Evolutionary conservation across 2,888 invertebrate species (phyloP).

Genomic region (Theodoxus fluviatilis): DNA sequence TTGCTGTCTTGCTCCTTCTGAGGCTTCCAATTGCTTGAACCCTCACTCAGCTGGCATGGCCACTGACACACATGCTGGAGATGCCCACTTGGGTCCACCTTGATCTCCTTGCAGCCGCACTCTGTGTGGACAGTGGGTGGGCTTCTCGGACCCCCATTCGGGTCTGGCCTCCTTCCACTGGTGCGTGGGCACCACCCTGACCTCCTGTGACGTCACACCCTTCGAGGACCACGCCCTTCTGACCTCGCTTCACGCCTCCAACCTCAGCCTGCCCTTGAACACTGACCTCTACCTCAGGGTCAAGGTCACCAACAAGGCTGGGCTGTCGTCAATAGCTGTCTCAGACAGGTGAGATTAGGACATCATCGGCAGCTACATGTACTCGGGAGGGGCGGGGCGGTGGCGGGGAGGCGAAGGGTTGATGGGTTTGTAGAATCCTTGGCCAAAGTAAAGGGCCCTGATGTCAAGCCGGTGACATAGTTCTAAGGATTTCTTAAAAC

Average conservation of each 20-base stretch:
- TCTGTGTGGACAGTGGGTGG: conserved; percentile 32
- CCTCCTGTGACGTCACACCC: conserved; percentile 14
- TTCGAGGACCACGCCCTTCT: neutral
- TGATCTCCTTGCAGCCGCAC: neutral
- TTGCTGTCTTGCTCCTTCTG: too few relatives aligned
- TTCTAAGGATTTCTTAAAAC: too few relatives aligned
- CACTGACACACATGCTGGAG: too few relatives aligned
- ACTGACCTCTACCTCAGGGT: conserved; percentile 24
- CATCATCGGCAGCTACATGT: neutral
- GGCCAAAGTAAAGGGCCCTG: too few relatives aligned
- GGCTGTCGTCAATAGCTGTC: conserved; percentile 1
- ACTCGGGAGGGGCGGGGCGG: too few relatives aligned
- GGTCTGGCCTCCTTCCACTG: conserved; percentile 30
- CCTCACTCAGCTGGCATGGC: too few relatives aligned
- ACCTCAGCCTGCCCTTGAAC: conserved; percentile 6
- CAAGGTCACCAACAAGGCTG: conserved; percentile 15
- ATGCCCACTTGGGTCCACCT: too few relatives aligned
- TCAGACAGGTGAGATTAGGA: conserved; percentile 10
- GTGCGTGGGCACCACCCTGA: conserved; percentile 6
- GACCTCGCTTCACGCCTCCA: neutral
- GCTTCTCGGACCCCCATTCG: conserved; percentile 37
- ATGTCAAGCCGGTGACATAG: too few relatives aligned
- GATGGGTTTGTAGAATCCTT: too few relatives aligned
- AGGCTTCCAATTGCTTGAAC: too few relatives aligned
- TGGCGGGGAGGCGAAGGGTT: too few relatives aligned